These are phyloP conservation scores for Physeter macrocephalus DNA, from an alignment of 2,113 vertebrate genomes.

Conservation along the genomic window DNA sequence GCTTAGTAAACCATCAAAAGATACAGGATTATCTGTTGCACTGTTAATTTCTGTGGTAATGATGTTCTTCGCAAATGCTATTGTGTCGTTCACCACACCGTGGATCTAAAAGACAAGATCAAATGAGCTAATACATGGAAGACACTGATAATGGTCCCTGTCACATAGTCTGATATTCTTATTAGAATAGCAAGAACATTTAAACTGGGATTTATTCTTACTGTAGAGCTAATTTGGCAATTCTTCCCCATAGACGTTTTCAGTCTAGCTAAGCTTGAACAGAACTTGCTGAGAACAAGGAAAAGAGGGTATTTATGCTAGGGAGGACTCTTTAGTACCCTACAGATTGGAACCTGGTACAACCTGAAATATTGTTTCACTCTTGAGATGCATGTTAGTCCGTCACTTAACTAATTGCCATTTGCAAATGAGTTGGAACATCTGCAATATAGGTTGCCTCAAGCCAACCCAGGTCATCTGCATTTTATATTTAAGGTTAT, in stretches of 20 bases:
- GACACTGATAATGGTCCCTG: neutral
- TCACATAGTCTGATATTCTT: neutral
- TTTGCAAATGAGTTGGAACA: neutral
- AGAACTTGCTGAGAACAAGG: neutral
- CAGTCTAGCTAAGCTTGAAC: neutral
- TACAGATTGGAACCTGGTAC: neutral
- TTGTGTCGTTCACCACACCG: constrained; percentile 94
- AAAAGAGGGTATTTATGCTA: neutral
- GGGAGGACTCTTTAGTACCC: neutral
- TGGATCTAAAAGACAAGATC: constrained; percentile 87
- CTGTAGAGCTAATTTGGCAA: neutral
- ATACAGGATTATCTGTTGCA: constrained; percentile 99
- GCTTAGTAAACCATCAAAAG: constrained; percentile 73
- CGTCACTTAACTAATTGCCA: neutral
- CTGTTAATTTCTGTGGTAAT: constrained; percentile 97
- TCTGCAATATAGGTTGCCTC: neutral
- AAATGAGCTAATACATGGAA: neutral
- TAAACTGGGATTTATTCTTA: neutral
- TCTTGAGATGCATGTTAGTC: neutral
- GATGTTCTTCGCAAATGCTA: constrained; percentile 93
- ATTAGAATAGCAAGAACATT: neutral
- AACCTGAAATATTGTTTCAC: neutral
- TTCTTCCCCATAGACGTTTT: neutral
- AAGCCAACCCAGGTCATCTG: neutral
- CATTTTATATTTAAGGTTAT: neutral